Evolutionary conservation across 2,888 invertebrate species (phyloP), one percentile per base, ranked within the genome.

Genomic region (Plagodis pulveraria): DNA sequence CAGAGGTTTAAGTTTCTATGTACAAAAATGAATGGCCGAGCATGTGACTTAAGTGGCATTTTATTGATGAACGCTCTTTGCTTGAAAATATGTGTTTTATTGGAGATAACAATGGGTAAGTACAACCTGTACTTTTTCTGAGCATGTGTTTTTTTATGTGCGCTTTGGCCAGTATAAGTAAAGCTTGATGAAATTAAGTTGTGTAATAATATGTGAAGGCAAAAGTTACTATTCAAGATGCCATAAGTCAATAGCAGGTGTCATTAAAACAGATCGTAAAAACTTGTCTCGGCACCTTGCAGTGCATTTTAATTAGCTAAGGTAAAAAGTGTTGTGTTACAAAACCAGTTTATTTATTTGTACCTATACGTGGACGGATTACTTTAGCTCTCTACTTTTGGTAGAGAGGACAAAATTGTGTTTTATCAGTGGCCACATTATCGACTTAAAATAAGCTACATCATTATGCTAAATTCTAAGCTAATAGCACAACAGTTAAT

Each of bases 1-100:
- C 89, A 90, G 89, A 89, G 89, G 84, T 89, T 86, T 78, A 70
- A 75, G 71, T 71, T 65, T 70, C 56, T 58, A 47, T 66, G 61
- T 55, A 56, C 36, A 52, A 52, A 12, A 51, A 50, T 34, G 45
- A 51, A 50, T 34, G 45, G 41, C 41, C 55, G 38, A 44, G 57
- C 56, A 53, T 58, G 58, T 53, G 53, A 54, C 46, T 58, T 46
- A 53, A 50, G 47, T 58, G 53, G 56, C 56, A 58, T 52, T 45
- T 44, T 58, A n/a, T 45, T 49, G 45, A 50, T 48, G 56, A 50
- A 45, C 49, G 45, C 57, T 55, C 55, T 46, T 51, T 10, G 57
- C 57, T 58, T 57, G 43, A 40, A 55, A 58, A 55, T 58, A 49
- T 62, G 55, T 58, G 55, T 53, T 47, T 43, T 35, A n/a, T 34